phyloP scores from a whole-genome alignment of 2,797 vertebrate genomes.

The Toxotes lorentzi region DNA sequence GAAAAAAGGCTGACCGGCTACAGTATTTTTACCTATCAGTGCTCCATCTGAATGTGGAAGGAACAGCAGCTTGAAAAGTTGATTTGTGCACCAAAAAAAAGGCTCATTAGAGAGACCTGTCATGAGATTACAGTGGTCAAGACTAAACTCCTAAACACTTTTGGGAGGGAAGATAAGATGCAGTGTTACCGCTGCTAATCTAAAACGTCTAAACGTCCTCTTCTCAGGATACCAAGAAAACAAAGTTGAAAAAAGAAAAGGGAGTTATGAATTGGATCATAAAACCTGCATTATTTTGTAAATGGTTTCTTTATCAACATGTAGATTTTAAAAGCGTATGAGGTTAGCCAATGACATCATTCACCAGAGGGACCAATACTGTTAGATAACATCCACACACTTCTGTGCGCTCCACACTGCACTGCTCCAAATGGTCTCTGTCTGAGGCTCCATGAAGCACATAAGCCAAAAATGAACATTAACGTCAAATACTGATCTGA shows the following conservation, averaged over 20 bases:
- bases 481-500: slow-evolving; percentile 1
- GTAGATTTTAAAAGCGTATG: slow-evolving; percentile 54
- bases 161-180: background rate
- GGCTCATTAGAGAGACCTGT: slow-evolving; percentile 2
- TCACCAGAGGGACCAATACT: slow-evolving; percentile 56
- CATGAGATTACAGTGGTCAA: background rate
- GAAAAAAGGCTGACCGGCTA: slow-evolving; percentile 29
- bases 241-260: background rate
- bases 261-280: background rate
- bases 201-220: too few species aligned
- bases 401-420: slow-evolving; percentile 43
- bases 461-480: slow-evolving; percentile 14
- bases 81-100: background rate
- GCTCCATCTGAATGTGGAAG: slow-evolving; percentile 31
- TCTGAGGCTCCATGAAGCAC: slow-evolving; percentile 20
- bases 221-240: background rate
- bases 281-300: background rate
- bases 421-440: slow-evolving; percentile 39
- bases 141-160: slow-evolving; percentile 1
- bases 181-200: too few species aligned
- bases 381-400: slow-evolving; percentile 71
- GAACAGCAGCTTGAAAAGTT: slow-evolving; percentile 33
- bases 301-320: slow-evolving; percentile 26
- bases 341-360: slow-evolving; percentile 68
- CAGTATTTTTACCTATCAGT: slow-evolving; percentile 32